Evolutionary conservation across 2,797 vertebrate species (phyloP).

Genomic region (Austrolebias charrua): DNA sequence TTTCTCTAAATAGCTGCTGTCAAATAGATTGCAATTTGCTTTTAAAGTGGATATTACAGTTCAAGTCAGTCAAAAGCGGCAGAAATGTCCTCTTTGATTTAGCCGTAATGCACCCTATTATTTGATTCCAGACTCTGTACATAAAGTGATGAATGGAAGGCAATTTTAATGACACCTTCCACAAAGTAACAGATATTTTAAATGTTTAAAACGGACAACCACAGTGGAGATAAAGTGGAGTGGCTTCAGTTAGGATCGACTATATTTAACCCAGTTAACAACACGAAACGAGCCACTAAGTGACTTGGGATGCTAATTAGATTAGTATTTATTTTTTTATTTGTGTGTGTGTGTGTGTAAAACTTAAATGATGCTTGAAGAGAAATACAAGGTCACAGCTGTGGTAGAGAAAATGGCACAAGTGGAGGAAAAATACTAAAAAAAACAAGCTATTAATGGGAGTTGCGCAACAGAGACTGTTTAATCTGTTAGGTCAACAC

Average conservation of each 20-base stretch:
- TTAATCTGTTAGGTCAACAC: slow-evolving; percentile 9
- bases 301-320: slow-evolving; percentile 59
- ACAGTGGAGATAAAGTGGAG: slow-evolving; percentile 28
- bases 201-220: slow-evolving; percentile 35
- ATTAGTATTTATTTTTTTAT: slow-evolving; percentile 50
- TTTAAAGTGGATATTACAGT: slow-evolving; percentile 3
- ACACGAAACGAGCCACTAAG: slow-evolving; percentile 35
- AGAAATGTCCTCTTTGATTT: slow-evolving; percentile 20
- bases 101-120: slow-evolving; percentile 5
- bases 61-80: slow-evolving; percentile 8
- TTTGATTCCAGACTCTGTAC: slow-evolving; percentile 11
- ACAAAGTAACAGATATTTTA: slow-evolving; percentile 25
- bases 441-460: slow-evolving; percentile 36
- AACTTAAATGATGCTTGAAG: slow-evolving; percentile 58
- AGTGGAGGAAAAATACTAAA: slow-evolving; percentile 20
- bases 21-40: slow-evolving; percentile 10
- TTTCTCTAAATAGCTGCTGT: slow-evolving; percentile 14
- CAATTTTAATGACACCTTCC: slow-evolving; percentile 25
- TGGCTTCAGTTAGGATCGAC: slow-evolving; percentile 29
- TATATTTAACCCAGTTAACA: slow-evolving; percentile 46
- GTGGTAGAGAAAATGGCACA: slow-evolving; percentile 9
- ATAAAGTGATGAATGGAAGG: slow-evolving; percentile 23
- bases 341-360: slow-evolving; percentile 30
- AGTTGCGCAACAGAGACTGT: slow-evolving; percentile 7
- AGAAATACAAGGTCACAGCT: slow-evolving; percentile 35